phyloP scores from a whole-genome alignment of 2,113 vertebrate genomes.

The Cyprinodon variegatus region DNA sequence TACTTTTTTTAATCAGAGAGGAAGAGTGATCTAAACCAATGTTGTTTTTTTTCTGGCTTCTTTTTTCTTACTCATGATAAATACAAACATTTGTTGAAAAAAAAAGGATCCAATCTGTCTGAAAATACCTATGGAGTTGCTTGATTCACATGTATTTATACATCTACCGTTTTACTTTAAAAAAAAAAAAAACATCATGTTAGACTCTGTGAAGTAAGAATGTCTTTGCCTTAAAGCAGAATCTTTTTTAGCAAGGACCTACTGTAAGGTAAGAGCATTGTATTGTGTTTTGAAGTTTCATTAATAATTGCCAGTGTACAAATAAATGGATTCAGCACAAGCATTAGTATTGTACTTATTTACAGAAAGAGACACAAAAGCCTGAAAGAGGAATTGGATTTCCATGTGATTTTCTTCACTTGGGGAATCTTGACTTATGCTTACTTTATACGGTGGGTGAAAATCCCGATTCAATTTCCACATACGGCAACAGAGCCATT shows the following conservation, averaged over 20 bases:
- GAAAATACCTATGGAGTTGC: too few relatives aligned
- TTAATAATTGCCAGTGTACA: neutral
- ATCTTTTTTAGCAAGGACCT: neutral
- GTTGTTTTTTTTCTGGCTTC: too few relatives aligned
- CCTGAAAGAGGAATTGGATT: conserved; percentile 7
- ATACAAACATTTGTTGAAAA: too few relatives aligned
- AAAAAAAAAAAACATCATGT: too few relatives aligned
- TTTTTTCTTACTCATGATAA: too few relatives aligned
- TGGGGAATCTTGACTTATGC: conserved; percentile 16
- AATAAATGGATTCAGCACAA: neutral
- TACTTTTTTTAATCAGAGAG: too few relatives aligned
- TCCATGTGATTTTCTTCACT: neutral
- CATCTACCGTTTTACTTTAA: too few relatives aligned
- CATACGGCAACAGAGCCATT: conserved; percentile 35
- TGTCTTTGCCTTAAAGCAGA: too few relatives aligned
- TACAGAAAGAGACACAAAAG: conserved; percentile 4
- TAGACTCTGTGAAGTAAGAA: too few relatives aligned
- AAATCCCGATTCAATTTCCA: conserved; percentile 32
- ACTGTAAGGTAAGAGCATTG: neutral
- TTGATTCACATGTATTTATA: too few relatives aligned
- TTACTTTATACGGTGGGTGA: conserved; percentile 8
- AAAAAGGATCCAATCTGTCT: too few relatives aligned
- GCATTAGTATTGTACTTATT: conserved; percentile 2
- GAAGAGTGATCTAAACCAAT: too few relatives aligned
- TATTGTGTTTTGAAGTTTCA: neutral